These are phyloP conservation scores for Epistrophe grossulariae DNA, from an alignment of 2,888 invertebrate genomes.

Conservation along the genomic window DNA sequence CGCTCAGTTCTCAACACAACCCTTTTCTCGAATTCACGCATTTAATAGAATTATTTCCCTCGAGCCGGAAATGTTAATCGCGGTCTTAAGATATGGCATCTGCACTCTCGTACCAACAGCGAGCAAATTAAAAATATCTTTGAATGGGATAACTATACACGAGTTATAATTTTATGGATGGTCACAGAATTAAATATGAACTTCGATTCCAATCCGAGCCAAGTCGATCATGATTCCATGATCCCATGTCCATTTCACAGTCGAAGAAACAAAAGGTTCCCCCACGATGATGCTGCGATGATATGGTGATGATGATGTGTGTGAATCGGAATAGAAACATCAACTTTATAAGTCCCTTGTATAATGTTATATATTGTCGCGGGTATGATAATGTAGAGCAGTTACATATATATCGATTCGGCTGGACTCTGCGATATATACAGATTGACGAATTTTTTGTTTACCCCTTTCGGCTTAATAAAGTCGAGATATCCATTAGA, in stretches of 20 bases:
- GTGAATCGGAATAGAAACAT: slow-evolving; percentile 71
- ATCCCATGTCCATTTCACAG: slow-evolving; percentile 30
- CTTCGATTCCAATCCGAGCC: neutral
- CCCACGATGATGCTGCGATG: neutral
- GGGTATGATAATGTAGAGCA: too few species aligned
- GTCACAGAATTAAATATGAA: slow-evolving; percentile 12
- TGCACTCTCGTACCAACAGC: neutral
- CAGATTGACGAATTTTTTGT: slow-evolving; percentile 67
- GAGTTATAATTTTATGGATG: slow-evolving; percentile 46
- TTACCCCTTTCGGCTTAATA: slow-evolving; percentile 62
- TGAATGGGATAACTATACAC: slow-evolving; percentile 60
- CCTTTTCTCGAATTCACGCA: slow-evolving; percentile 59
- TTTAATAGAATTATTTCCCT: slow-evolving; percentile 71
- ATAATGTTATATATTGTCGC: neutral
- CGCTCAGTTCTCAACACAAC: slow-evolving; percentile 21
- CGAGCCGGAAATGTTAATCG: slow-evolving; percentile 71
- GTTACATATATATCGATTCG: too few species aligned
- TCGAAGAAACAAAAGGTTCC: slow-evolving; percentile 55
- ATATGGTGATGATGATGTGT: slow-evolving; percentile 1
- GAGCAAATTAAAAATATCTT: slow-evolving; percentile 34
- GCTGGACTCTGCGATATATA: slow-evolving; percentile 33
- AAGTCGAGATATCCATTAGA: slow-evolving; percentile 23
- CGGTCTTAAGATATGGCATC: slow-evolving; percentile 56
- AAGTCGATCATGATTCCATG: neutral
- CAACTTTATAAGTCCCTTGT: slow-evolving; percentile 65